Conservation (phyloP, 1,140 invertebrate species). For the Euura saliciscinereae region DNA sequence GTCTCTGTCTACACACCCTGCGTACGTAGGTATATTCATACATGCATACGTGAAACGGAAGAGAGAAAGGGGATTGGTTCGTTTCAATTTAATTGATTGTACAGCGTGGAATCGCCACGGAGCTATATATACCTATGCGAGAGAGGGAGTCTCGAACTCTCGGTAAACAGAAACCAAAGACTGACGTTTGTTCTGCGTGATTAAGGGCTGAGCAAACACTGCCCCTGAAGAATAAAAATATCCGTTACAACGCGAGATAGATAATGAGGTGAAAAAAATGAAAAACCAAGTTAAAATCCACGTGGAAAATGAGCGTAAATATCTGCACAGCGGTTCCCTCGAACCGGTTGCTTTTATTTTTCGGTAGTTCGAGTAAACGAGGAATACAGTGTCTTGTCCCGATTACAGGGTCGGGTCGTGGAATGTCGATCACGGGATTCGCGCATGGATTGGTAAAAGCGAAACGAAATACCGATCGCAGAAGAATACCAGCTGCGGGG, state of each 20-base stretch:
- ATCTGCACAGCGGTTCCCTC: too few relatives aligned
- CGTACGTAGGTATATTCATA: background rate
- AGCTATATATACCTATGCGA: too few relatives aligned
- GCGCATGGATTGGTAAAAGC: background rate
- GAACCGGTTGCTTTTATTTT: too few relatives aligned
- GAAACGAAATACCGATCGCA: background rate
- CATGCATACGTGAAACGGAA: background rate
- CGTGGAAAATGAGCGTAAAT: too few relatives aligned
- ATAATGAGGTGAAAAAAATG: too few relatives aligned
- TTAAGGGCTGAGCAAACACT: background rate
- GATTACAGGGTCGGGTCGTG: too few relatives aligned
- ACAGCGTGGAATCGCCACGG: too few relatives aligned
- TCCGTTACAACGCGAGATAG: background rate
- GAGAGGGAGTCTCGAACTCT: background rate
- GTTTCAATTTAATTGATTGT: background rate
- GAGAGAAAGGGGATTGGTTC: background rate
- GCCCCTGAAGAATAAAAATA: background rate
- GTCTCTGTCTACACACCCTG: conserved; percentile 12
- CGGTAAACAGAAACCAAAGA: background rate
- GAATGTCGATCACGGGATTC: background rate
- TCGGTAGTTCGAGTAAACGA: too few relatives aligned
- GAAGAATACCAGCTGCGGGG: background rate
- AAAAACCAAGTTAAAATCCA: too few relatives aligned
- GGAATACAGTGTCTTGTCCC: too few relatives aligned
- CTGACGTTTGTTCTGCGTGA: conserved; percentile 4